Base-by-base conservation (phyloP, 2,888 invertebrate species). In the Habrosyne pyritoides region DNA sequence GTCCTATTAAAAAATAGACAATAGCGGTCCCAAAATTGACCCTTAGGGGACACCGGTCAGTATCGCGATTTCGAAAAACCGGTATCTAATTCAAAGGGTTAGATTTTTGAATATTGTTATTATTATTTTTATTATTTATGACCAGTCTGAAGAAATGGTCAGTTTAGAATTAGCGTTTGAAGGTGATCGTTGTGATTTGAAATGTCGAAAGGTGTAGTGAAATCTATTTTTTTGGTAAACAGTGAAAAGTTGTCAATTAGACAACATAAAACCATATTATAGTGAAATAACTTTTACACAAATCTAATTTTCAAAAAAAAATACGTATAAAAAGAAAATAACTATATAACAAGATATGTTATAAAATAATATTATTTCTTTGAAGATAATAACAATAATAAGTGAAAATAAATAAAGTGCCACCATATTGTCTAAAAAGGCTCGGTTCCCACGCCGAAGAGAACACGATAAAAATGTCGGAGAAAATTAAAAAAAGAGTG, bases 41-140 rank as follows among this genome's bases (percentile, higher is more conserved):
- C 91, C 91, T 77, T 86, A 81, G 80, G 87, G 85, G 77, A 87
- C 86, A 82, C 87, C 88, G 89, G 89, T 87, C 89, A 90, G 76
- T 88, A 82, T 79, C 64, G 71, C 74, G 66, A 66, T 69, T 79
- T 81, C 73, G 65, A 63, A 68, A 77, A 88, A 90, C 91, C 87
- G 85, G 91, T 89, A 83, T 75, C 66, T 71, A 73, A 62, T 77
- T 64, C 67, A 80, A 86, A 83, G 88, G 86, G 86, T 83, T 84
- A 73, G 62, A 58, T 64, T 68, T 79, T 78, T 63, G 64, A 55
- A 63, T 71, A 79, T 81, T 82, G 77, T 83, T 87, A 81, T 83
- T 84, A 72, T 71, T 74, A 70, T 74, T 33, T 8, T 69, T 54
- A 60, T 67, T 66, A 63, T 59, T 59, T 67, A 67, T 74, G 74